Conservation (phyloP, 2,888 invertebrate genomes). For the Mythimna pallens region DNA sequence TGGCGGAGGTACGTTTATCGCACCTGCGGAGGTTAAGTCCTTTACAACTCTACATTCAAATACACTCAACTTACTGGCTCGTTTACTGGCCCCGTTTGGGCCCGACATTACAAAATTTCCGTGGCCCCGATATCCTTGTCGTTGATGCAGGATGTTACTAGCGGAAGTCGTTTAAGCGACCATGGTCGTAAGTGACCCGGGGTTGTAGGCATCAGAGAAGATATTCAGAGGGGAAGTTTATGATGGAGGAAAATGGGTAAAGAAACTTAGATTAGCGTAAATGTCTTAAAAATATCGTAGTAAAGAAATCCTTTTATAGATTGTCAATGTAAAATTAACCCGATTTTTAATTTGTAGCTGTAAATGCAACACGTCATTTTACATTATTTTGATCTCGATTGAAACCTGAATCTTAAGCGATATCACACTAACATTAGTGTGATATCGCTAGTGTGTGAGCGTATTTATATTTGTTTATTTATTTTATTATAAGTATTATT, state of each 20-base stretch:
- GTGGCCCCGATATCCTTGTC: slow-evolving; percentile 40
- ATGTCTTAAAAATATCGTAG: not conserved
- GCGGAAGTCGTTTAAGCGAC: slow-evolving; percentile 50
- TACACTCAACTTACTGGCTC: slow-evolving; percentile 14
- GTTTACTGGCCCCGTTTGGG: slow-evolving; percentile 33
- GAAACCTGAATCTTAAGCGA: too few species aligned
- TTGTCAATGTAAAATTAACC: not conserved
- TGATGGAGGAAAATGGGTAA: not conserved
- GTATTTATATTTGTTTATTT: too few species aligned
- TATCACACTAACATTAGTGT: too few species aligned
- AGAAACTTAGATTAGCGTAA: not conserved
- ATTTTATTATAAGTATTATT: too few species aligned
- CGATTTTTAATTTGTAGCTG: too few species aligned
- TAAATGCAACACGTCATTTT: too few species aligned
- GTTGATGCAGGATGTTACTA: slow-evolving; percentile 46
- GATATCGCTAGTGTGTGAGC: too few species aligned
- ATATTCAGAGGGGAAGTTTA: slow-evolving; percentile 15
- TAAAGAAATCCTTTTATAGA: not conserved
- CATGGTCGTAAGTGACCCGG: slow-evolving; percentile 21
- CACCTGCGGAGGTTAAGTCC: not conserved
- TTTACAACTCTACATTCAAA: not conserved
- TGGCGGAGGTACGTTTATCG: not conserved
- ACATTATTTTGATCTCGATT: too few species aligned
- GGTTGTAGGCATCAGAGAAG: slow-evolving; percentile 6
- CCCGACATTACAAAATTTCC: slow-evolving; percentile 46